Evolutionary conservation across 35 echinoderm and acorn worm genomes (phyloP).

Genomic region (Ptychodera flava): DNA sequence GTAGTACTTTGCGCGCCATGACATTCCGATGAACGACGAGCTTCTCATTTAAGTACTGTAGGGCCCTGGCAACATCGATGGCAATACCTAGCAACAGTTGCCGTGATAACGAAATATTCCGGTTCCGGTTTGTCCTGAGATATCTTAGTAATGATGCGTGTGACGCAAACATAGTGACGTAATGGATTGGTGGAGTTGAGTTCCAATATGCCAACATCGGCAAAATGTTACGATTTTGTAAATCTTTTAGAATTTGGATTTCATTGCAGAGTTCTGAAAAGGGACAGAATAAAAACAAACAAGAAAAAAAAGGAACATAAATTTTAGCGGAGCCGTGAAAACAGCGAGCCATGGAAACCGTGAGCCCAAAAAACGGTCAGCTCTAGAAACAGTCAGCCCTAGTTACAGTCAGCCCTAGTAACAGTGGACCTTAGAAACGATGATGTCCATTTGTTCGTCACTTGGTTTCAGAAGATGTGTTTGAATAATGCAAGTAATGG

Average conservation of each 20-base stretch:
- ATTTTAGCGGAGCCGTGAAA: no score
- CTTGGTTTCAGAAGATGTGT: no score
- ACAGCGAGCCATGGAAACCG: no score
- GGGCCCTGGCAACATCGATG: background rate
- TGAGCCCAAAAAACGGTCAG: no score
- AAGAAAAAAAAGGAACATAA: no score
- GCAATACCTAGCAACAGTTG: background rate
- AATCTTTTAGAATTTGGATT: background rate
- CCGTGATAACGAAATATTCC: background rate
- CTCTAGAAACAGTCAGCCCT: no score
- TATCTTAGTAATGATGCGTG: background rate
- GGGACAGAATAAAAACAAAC: no score
- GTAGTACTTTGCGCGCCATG: background rate
- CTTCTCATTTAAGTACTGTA: background rate
- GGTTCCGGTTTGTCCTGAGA: background rate
- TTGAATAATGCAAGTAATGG: no score
- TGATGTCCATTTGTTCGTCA: no score
- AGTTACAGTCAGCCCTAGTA: no score
- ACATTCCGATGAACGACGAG: background rate
- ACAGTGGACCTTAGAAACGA: no score
- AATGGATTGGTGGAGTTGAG: background rate
- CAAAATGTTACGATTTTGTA: background rate
- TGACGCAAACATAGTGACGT: background rate
- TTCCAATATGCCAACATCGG: background rate
- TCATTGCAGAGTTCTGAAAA: background rate